phyloP scores from a whole-genome alignment of 2,797 vertebrate species.

The Falco concolor region DNA sequence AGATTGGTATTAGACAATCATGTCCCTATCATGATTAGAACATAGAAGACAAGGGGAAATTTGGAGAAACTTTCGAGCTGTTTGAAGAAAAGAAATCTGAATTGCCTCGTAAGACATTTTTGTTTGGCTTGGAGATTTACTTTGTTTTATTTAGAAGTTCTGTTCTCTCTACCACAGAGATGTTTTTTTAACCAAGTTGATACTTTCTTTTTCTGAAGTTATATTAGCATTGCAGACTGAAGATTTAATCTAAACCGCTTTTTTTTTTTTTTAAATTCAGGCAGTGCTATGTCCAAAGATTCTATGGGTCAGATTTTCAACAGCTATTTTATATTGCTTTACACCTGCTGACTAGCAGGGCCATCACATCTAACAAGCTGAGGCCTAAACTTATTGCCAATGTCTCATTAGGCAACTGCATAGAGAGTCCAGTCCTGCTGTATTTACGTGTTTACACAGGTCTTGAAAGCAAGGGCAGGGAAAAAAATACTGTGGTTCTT shows the following conservation, averaged over 20 bases:
- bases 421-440: not conserved
- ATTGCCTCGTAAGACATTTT: not conserved
- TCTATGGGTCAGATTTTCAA: not conserved
- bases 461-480: not conserved
- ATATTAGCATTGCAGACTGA: not conserved
- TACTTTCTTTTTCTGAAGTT: not conserved
- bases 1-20: not conserved
- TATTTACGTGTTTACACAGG: not conserved
- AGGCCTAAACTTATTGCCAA: conserved; percentile 11
- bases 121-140: not conserved
- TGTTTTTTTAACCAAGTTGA: not conserved
- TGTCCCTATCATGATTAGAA: not conserved
- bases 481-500: not conserved
- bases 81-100: not conserved
- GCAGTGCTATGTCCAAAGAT: not conserved
- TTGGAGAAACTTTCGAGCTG: not conserved
- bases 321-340: not conserved
- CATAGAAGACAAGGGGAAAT: not conserved
- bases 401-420: not conserved
- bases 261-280: too few species aligned
- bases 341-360: not conserved
- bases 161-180: not conserved
- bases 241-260: not conserved
- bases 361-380: not conserved
- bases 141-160: not conserved